Percentiles rank a stretch among this genome's conserved stretches.
These are phyloP conservation scores for Metaphire vulgaris DNA, from an alignment of 1,140 invertebrate species.

Conservation along the genomic window DNA sequence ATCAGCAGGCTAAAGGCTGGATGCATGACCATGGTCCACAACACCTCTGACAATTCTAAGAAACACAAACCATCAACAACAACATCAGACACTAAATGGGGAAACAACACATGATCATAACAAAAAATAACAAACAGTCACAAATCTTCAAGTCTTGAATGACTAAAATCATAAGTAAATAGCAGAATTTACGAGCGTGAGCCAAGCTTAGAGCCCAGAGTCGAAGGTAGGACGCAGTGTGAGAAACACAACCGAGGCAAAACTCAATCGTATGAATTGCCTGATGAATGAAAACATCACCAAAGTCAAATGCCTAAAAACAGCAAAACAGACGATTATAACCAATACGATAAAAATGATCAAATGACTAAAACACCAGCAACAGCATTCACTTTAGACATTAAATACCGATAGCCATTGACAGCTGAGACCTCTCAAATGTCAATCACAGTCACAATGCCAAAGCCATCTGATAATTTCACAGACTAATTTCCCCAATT, in stretches of 20 bases:
- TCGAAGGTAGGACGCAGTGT: conserved; percentile 91
- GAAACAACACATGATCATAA: no score
- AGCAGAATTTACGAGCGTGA: conserved; percentile 75
- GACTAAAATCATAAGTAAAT: neutral
- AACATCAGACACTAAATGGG: no score
- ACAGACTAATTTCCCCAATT: no score
- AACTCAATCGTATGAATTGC: conserved; percentile 97
- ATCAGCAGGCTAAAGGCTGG: conserved; percentile 58
- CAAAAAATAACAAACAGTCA: neutral
- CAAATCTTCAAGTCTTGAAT: neutral
- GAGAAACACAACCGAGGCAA: conserved; percentile 87
- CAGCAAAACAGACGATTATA: no score
- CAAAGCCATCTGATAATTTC: no score
- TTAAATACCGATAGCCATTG: no score
- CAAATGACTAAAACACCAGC: no score
- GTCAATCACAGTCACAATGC: no score
- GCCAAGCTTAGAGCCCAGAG: conserved; percentile 92
- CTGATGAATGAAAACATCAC: conserved; percentile 84
- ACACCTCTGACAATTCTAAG: conserved; percentile 92
- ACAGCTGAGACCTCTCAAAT: no score
- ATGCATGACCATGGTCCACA: conserved; percentile 89
- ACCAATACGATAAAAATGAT: no score
- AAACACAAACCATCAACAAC: no score
- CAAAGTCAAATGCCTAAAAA: conserved; percentile 22
- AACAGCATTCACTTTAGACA: no score